Evolutionary conservation across 2,113 vertebrate species (phyloP).

Genomic region (Nyctereutes procyonoides): DNA sequence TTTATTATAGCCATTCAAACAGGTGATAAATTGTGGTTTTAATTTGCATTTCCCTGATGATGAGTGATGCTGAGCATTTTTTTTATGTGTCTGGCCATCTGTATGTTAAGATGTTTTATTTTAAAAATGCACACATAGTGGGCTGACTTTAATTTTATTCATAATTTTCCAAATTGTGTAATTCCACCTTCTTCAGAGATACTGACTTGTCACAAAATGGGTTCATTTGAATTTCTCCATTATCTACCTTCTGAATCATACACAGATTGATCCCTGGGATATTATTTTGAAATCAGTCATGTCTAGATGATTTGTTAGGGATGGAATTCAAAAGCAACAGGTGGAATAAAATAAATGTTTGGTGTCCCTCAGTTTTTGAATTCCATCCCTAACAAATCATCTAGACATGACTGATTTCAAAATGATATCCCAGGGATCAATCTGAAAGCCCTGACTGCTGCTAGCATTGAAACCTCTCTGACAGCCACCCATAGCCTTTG

Average conservation of each 20-base stretch:
- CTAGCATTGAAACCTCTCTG: not conserved
- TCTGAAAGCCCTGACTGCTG: not conserved
- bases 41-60: not conserved
- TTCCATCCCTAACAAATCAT: not conserved
- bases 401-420: not conserved
- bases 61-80: not conserved
- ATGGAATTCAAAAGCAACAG: not conserved
- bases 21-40: not conserved
- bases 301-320: not conserved
- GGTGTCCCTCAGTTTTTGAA: not conserved
- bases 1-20: not conserved
- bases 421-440: not conserved
- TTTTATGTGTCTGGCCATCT: not conserved
- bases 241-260: not conserved
- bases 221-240: constrained; percentile 42
- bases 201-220: constrained; percentile 40
- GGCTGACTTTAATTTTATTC: constrained; percentile 35
- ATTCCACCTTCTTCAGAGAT: constrained; percentile 9
- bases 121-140: not conserved
- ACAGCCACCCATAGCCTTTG: not conserved
- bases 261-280: not conserved
- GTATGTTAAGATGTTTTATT: not conserved
- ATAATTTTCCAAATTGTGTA: constrained; percentile 30
- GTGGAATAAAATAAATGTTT: not conserved
- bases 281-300: not conserved